Evolutionary conservation across 2,797 vertebrate genomes (phyloP).

Genomic region (Acrossocheilus wenchowensis): DNA sequence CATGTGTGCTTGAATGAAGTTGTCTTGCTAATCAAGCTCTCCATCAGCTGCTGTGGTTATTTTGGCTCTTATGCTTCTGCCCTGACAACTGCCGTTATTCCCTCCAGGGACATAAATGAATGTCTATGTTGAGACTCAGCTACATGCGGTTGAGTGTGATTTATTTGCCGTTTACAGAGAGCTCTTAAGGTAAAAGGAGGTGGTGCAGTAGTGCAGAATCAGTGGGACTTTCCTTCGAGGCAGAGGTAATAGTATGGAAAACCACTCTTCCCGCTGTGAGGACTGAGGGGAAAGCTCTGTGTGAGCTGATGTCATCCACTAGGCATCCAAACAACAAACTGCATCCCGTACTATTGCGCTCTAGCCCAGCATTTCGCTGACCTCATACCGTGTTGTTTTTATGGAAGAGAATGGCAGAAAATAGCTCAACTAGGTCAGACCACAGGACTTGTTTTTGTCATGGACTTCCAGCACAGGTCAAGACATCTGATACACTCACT

Average conservation of each 20-base stretch:
- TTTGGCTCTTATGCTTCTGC: constrained; percentile 24
- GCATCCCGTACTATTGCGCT: constrained; percentile 58
- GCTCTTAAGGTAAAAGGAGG: constrained; percentile 56
- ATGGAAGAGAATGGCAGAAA: constrained; percentile 60
- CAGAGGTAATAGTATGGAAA: constrained; percentile 59
- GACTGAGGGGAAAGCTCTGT: constrained; percentile 57
- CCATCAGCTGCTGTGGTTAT: constrained; percentile 46
- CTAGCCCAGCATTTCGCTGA: constrained; percentile 55
- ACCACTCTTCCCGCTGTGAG: constrained; percentile 51
- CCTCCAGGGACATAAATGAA: constrained; percentile 44
- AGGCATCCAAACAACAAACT: constrained; percentile 66
- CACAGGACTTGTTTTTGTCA: constrained; percentile 57
- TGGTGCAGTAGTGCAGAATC: constrained; percentile 46
- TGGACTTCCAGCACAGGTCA: constrained; percentile 48
- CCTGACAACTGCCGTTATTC: constrained; percentile 10
- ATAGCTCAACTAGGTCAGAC: constrained; percentile 56
- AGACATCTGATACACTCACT: constrained; percentile 47
- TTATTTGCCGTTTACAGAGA: constrained; percentile 53
- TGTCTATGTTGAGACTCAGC: constrained; percentile 33
- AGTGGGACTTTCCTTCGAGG: constrained; percentile 56
- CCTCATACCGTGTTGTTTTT: constrained; percentile 60
- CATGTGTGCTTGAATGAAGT: constrained; percentile 26
- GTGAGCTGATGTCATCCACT: constrained; percentile 61
- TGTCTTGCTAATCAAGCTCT: constrained; percentile 45
- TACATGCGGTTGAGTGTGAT: constrained; percentile 30